Evolutionary conservation across 2,888 invertebrate genomes (phyloP), one percentile per base, ranked within the genome.

Genomic region (Leptinotarsa juncta): DNA sequence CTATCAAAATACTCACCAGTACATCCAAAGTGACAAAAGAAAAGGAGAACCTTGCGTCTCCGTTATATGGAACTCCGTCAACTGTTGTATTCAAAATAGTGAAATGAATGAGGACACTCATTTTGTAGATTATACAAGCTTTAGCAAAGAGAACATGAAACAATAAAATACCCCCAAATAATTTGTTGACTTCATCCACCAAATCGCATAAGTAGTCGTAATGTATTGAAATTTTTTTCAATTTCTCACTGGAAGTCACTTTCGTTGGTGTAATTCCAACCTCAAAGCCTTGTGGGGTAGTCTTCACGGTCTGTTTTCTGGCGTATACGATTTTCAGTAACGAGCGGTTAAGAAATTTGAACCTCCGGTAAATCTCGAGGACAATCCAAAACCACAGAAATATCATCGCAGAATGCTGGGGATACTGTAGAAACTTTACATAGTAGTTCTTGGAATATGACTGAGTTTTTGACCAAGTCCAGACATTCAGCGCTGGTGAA

Each of bases 21-120:
- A 53, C 53, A 53, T 53, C 53, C 53, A 53, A 3, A 53, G 53
- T 53, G n/a, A 53, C 53, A 18, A 53, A 53, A 53, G n/a, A 53
- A 53, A 53, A 53, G 18, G 53, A 53, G 53, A 53, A 53, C 3
- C 53, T 53, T n/a, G 53, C 53, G 18, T 53, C 53, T 5, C 53
- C 18, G 18, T 53, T 53, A 10, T 53, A 53, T 18, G 53, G 53
- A 53, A 53, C 53, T 53, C 53, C 53, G 18, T 53, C 18, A 53
- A 53, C 53, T 7, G 18, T 53, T 18, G 53, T 2, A 53, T 53
- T 53, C 53, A 53, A 53, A 18, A 53, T 53, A 1, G 53, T 53
- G 5, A 53, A 53, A n/a, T 53, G 53, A 10, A 53, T 53, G 10
- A 53, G 53, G 12, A 53, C 18, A 18, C 53, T 53, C 53, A 53